Evolutionary conservation across 2,888 invertebrate genomes (phyloP), one percentile per base, ranked within the genome.

Genomic region (Trichopoda pennipes): DNA sequence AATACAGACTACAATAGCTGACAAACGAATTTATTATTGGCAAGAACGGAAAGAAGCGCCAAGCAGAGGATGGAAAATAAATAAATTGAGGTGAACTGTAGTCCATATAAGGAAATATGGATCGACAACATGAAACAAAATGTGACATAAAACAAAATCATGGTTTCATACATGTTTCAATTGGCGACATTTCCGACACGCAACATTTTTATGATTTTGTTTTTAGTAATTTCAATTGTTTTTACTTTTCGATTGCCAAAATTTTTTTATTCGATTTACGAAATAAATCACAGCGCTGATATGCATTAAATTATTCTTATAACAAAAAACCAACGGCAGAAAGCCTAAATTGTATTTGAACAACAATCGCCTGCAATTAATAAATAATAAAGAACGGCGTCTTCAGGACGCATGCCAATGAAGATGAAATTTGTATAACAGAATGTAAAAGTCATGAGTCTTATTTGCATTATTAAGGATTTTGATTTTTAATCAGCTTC

Each of bases 161-260:
- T 76, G 47, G 38, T 58, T 68, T 44, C 68, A 77, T 64, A 44
- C 38, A 28, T 63, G 60, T 64, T 28, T 55, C 60, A 70, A 66
- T 70, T 66, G 56, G 70, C 75, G 75, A 78, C 69, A 78, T 82
- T 75, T 82, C 78, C 75, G 70, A 82, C 64, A 78, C 70, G 81
- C 75, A 82, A 79, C 78, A 81, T 78, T 77, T 81, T 74, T 77
- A 78, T 70, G 69, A 78, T 64, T 51, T 68, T 38, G 3, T 28
- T 81, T 77, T 58, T 60, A 80, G 64, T 51, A 55, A 77, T 70
- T 77, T 69, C 60, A 55, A 75, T 82, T 81, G 66, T 72, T 68
- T 51, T 32, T 19, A 44, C 35, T 64, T 35, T 17, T 23, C 19
- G 44, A 47, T 9, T 9, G 38, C 6, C 17, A 38, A 28, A 32